phyloP scores from a whole-genome alignment of 2,113 vertebrate genomes.

The Anguilla japonica region DNA sequence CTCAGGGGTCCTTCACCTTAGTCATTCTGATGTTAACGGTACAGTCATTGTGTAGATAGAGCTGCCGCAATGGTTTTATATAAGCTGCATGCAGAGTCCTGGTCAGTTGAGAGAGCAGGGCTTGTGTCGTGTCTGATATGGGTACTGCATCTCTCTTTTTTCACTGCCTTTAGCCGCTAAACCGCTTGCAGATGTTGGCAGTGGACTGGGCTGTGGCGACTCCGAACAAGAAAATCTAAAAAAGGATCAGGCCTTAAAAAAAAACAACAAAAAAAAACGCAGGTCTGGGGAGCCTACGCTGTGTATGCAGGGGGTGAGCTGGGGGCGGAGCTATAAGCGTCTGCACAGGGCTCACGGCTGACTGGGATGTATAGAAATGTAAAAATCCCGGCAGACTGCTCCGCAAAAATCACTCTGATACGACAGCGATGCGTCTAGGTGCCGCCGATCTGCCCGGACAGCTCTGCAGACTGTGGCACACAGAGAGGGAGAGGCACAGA shows the following conservation, averaged over 20 bases:
- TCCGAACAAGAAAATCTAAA: conserved; percentile 73
- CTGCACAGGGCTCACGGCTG: no score
- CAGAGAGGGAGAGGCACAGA: not conserved
- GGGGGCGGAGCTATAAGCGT: not conserved
- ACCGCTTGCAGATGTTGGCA: conserved; percentile 75
- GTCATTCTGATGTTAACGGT: not conserved
- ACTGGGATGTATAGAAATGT: not conserved
- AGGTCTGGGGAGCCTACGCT: conserved; percentile 30
- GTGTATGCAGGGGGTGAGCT: no score
- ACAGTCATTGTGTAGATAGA: not conserved
- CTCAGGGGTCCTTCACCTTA: not conserved
- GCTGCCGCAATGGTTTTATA: not conserved
- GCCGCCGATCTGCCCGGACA: not conserved
- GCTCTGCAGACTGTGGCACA: not conserved
- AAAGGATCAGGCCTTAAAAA: conserved; percentile 67
- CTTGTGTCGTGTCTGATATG: conserved; percentile 18
- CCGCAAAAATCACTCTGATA: not conserved
- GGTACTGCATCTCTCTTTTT: conserved; percentile 50
- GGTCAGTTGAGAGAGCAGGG: not conserved
- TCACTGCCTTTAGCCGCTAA: conserved; percentile 66
- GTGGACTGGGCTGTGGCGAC: conserved; percentile 65
- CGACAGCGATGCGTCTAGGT: not conserved
- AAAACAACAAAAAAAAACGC: conserved; percentile 67
- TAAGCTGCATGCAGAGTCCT: not conserved
- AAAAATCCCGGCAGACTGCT: not conserved